phyloP scores from a whole-genome alignment of 2,888 invertebrate genomes.

The Eutolmus rufibarbis region DNA sequence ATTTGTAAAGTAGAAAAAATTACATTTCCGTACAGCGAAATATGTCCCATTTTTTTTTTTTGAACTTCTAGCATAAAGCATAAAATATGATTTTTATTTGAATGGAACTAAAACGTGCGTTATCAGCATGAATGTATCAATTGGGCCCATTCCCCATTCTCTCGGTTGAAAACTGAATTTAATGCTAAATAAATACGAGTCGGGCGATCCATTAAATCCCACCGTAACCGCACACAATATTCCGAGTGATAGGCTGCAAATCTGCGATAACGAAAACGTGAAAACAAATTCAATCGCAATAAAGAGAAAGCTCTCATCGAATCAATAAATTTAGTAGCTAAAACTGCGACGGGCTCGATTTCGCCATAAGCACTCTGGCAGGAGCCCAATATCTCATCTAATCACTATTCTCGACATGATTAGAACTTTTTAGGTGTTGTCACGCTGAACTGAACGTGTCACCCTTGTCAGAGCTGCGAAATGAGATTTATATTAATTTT shows the following conservation, averaged over 20 bases:
- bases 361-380: neutral
- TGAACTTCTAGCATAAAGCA: neutral
- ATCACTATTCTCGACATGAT: neutral
- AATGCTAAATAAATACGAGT: neutral
- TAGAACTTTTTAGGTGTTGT: neutral
- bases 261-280: neutral
- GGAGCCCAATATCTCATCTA: neutral
- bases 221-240: neutral
- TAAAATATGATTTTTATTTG: neutral
- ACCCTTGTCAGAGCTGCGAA: neutral
- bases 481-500: neutral
- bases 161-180: neutral
- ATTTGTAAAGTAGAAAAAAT: neutral
- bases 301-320: neutral
- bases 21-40: neutral
- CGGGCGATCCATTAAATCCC: neutral
- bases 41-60: neutral
- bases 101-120: neutral
- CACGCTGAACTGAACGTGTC: neutral
- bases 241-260: neutral
- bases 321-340: neutral
- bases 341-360: neutral
- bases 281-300: neutral
- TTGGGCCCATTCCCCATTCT: neutral
- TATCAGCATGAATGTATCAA: neutral